Conservation (phyloP, 1,140 invertebrate species). For the Drosophila subpulchrella region DNA sequence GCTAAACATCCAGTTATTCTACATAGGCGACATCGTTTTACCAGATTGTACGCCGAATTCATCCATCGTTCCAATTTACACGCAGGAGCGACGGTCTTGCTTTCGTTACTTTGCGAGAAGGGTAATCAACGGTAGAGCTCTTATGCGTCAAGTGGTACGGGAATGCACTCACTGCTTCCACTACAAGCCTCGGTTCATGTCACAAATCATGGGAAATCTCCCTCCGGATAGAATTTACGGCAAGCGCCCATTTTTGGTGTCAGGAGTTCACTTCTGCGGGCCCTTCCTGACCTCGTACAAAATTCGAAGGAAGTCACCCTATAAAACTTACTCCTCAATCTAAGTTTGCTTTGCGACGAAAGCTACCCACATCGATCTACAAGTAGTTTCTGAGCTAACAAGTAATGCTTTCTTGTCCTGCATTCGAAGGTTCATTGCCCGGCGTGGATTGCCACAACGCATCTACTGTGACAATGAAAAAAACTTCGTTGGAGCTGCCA, state of each 20-base stretch:
- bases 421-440: no score
- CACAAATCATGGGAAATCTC: neutral
- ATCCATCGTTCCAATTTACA: neutral
- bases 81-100: neutral
- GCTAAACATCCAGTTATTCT: neutral
- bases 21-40: neutral
- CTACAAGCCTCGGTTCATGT: neutral
- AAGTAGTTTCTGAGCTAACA: neutral
- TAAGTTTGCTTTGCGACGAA: neutral
- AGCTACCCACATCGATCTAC: no score
- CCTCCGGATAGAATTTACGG: neutral
- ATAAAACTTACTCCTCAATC: neutral
- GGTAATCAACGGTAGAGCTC: neutral
- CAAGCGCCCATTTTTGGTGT: neutral
- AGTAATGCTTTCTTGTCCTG: neutral
- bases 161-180: neutral
- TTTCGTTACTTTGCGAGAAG: neutral
- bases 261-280: neutral
- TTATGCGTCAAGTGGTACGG: neutral
- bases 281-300: slow-evolving; percentile 1
- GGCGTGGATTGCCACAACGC: no score
- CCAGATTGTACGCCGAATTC: no score
- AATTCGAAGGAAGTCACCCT: slow-evolving; percentile 2
- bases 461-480: no score
- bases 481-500: no score